These are phyloP conservation scores for Gadopsis marmoratus DNA, from an alignment of 2,797 vertebrate genomes.

Conservation along the genomic window DNA sequence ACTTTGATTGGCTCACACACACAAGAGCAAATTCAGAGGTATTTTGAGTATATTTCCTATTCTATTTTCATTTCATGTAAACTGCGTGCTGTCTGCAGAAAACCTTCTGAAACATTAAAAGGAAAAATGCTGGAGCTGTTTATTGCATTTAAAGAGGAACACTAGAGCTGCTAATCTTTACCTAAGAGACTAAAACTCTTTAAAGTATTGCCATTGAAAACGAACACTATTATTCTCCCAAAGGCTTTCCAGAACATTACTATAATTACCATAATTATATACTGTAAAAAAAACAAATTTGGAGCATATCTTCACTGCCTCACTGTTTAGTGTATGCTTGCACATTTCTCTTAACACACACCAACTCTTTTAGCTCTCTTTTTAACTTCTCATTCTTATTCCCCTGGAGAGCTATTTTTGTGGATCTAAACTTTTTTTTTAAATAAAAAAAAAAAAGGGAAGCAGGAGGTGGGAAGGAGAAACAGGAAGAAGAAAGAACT, in stretches of 20 bases:
- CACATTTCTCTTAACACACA: constrained; percentile 53
- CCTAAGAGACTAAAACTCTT: constrained; percentile 71
- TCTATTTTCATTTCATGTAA: constrained; percentile 4
- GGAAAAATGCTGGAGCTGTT: constrained; percentile 39
- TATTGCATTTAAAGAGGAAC: constrained; percentile 49
- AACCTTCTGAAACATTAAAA: constrained; percentile 36
- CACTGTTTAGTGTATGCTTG: constrained; percentile 40
- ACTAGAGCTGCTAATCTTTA: constrained; percentile 65
- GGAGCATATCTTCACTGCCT: constrained; percentile 48
- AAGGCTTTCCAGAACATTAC: constrained; percentile 64
- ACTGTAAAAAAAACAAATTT: constrained; percentile 59
- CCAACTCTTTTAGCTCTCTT: constrained; percentile 44
- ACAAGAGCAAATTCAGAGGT: background rate
- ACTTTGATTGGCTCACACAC: background rate
- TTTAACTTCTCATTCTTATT: constrained; percentile 49
- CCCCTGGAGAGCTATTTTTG: constrained; percentile 48
- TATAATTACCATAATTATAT: constrained; percentile 76
- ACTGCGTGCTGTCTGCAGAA: constrained; percentile 16
- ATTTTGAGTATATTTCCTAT: background rate
- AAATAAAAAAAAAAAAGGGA: background rate
- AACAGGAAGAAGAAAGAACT: constrained; percentile 27
- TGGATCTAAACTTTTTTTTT: constrained; percentile 21
- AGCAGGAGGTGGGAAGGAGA: background rate
- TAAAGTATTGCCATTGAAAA: constrained; percentile 69
- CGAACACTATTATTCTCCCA: constrained; percentile 66